Evolutionary conservation across 1,140 invertebrate species (phyloP).

Genomic region (Ridgeia piscesae): DNA sequence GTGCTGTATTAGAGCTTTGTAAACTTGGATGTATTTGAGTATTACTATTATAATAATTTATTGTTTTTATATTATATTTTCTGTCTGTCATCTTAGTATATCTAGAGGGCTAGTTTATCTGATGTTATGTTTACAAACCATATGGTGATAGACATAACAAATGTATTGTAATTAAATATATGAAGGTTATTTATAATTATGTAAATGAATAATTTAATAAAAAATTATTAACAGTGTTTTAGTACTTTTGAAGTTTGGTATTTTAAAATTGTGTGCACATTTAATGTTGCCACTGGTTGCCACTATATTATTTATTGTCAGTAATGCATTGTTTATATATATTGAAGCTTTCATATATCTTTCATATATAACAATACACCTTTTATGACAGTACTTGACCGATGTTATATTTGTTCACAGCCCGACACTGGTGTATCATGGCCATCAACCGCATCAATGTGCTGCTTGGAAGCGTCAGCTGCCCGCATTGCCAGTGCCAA

Average conservation of each 20-base stretch:
- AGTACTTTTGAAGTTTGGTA: not conserved
- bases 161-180: not conserved
- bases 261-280: not conserved
- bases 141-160: not conserved
- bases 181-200: not conserved
- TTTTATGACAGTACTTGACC: not conserved
- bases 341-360: not conserved
- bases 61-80: not conserved
- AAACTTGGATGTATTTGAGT: not conserved
- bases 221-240: not conserved
- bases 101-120: not conserved
- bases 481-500: not conserved
- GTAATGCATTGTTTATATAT: not conserved
- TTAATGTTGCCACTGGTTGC: not conserved
- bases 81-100: not conserved
- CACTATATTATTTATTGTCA: not conserved
- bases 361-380: not conserved
- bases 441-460: not conserved
- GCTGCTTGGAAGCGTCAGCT: not conserved
- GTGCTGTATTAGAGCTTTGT: not conserved
- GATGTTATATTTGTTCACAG: not conserved
- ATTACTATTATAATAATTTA: not conserved
- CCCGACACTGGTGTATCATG: not conserved
- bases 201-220: not conserved
- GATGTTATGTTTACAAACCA: not conserved